These are phyloP conservation scores for Gonatopus flavifemur DNA, from an alignment of 1,140 invertebrate species.

Conservation along the genomic window DNA sequence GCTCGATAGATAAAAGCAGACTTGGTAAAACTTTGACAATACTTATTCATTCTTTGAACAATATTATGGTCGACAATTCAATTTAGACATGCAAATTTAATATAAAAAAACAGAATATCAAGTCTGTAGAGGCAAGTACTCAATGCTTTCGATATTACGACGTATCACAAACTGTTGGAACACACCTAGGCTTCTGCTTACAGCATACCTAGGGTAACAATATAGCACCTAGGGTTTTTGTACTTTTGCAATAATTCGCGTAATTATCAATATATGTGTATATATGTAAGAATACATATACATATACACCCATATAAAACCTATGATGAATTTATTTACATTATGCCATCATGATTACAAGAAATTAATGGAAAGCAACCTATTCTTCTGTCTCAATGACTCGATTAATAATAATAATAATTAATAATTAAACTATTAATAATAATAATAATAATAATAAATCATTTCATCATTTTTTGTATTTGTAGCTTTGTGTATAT, in stretches of 20 bases:
- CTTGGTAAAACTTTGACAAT: background rate
- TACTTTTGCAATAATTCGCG: constrained; percentile 58
- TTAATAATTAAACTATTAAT: constrained; percentile 21
- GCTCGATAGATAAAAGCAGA: constrained; percentile 5
- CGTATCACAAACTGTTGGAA: constrained; percentile 37
- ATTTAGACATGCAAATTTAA: background rate
- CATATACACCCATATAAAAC: constrained; percentile 26
- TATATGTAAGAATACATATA: too few species aligned
- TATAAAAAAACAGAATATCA: background rate
- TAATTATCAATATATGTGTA: constrained; percentile 36
- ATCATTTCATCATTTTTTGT: too few species aligned
- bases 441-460: too few species aligned
- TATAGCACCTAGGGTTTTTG: constrained; percentile 60
- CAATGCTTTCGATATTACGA: constrained; percentile 25
- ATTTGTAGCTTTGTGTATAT: constrained; percentile 28
- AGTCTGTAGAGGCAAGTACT: constrained; percentile 15
- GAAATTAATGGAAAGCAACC: constrained; percentile 42
- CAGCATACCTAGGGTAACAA: constrained; percentile 53
- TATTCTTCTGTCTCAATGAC: constrained; percentile 21
- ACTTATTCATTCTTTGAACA: constrained; percentile 8
- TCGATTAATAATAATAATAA: too few species aligned
- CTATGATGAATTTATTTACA: constrained; percentile 53
- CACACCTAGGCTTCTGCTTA: constrained; percentile 38
- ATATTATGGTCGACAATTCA: too few species aligned
- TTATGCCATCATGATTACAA: constrained; percentile 47